A percentile compares a stretch with the other conserved stretches of the same genome.
Conservation (phyloP, 2,113 vertebrate genomes). For the Triplophysa siluroides region DNA sequence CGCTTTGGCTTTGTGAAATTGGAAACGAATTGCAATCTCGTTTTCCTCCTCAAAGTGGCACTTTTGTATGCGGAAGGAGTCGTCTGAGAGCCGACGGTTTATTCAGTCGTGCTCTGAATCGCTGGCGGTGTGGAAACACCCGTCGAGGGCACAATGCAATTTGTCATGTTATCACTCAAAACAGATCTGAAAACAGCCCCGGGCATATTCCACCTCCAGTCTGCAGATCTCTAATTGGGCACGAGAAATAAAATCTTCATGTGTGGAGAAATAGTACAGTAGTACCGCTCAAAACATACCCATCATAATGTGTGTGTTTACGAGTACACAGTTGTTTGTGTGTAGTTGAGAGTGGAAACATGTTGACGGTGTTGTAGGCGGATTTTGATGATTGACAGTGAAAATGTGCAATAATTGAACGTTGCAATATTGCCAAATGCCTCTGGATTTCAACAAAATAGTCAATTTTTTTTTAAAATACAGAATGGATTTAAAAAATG, state of each 20-base stretch:
- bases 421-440: slow-evolving; percentile 15
- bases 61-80: slow-evolving; percentile 47
- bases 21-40: slow-evolving; percentile 33
- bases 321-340: slow-evolving; percentile 12
- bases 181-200: slow-evolving; percentile 58
- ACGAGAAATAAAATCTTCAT: slow-evolving; percentile 39
- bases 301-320: neutral
- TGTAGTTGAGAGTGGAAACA: slow-evolving; percentile 12
- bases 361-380: slow-evolving; percentile 5
- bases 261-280: neutral
- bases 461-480: neutral
- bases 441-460: neutral
- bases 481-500: slow-evolving; percentile 20
- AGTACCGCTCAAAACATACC: too few species aligned
- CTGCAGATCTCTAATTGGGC: slow-evolving; percentile 60
- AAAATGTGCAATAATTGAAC: slow-evolving; percentile 33
- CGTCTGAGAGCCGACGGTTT: slow-evolving; percentile 1
- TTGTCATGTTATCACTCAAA: slow-evolving; percentile 61
- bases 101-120: slow-evolving; percentile 30
- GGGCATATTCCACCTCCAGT: slow-evolving; percentile 53
- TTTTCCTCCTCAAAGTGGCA: slow-evolving; percentile 33
- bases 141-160: slow-evolving; percentile 29
- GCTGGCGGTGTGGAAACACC: slow-evolving; percentile 47
- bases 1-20: slow-evolving; percentile 31
- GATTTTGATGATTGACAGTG: slow-evolving; percentile 17